These are phyloP conservation scores for Apodemia duryi DNA, from an alignment of 2,888 invertebrate species.

Conservation along the genomic window DNA sequence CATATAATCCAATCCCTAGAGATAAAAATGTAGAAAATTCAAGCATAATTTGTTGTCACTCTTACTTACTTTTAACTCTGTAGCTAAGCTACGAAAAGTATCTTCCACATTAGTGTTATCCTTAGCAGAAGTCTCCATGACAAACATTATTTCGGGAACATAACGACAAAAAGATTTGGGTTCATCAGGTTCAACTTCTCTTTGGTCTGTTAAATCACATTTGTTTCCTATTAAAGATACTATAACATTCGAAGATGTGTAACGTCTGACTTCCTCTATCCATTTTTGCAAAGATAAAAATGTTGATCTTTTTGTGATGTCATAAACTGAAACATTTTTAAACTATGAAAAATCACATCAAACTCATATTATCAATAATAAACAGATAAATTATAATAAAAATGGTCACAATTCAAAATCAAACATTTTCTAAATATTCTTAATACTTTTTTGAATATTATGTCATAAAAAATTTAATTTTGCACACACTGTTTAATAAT, in stretches of 20 bases:
- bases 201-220: constrained; percentile 88
- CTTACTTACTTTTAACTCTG: constrained; percentile 86
- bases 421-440: no score
- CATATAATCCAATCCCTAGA: no score
- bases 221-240: constrained; percentile 96
- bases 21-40: no score
- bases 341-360: no score
- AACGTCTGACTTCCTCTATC: constrained; percentile 97
- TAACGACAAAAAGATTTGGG: constrained; percentile 92
- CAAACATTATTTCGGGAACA: constrained; percentile 91
- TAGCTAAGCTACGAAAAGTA: constrained; percentile 91
- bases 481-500: no score
- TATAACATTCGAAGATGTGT: constrained; percentile 94
- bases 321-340: constrained; percentile 84
- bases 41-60: no score
- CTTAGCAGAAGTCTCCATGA: constrained; percentile 94
- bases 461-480: no score
- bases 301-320: constrained; percentile 94
- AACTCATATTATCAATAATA: no score
- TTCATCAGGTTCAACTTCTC: constrained; percentile 92
- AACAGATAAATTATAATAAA: no score
- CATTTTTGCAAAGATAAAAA: constrained; percentile 95
- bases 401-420: no score
- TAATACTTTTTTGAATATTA: no score
- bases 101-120: constrained; percentile 95